Conservation (phyloP, 2,797 vertebrate species). For the Myotis daubentonii region DNA sequence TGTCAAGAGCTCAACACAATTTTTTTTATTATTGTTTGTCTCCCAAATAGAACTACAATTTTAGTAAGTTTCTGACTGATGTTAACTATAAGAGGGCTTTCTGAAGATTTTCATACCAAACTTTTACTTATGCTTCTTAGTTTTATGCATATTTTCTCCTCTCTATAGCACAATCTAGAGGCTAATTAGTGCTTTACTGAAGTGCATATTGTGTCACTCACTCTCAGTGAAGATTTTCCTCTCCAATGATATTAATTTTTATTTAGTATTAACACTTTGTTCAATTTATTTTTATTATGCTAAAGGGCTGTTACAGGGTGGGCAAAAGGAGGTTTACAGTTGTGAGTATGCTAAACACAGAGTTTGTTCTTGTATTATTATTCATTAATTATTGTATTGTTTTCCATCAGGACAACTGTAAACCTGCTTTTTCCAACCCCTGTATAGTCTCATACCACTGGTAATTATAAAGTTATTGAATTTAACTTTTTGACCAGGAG, state of each 20-base stretch:
- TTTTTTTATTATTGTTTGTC: neutral
- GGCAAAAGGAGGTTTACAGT: neutral
- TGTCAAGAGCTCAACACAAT: neutral
- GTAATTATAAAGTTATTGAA: neutral
- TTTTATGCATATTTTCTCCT: neutral
- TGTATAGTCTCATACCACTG: neutral
- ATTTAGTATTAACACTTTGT: neutral
- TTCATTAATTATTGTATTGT: neutral
- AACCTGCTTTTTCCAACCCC: neutral
- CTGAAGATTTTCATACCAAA: neutral
- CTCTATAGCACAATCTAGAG: neutral
- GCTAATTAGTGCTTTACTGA: neutral
- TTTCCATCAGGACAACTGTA: neutral
- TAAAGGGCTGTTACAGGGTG: neutral
- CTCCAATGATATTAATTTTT: neutral
- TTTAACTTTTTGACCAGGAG: slow-evolving; percentile 29
- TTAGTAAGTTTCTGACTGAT: neutral
- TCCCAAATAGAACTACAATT: neutral
- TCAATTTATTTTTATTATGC: neutral
- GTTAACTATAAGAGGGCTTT: neutral
- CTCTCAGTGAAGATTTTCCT: neutral
- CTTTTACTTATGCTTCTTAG: neutral
- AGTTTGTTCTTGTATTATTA: neutral
- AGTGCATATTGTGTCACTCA: fast-evolving
- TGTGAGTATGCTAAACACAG: neutral